Evolutionary conservation across 1,140 invertebrate genomes (phyloP).

Genomic region (Drosophila guanche): DNA sequence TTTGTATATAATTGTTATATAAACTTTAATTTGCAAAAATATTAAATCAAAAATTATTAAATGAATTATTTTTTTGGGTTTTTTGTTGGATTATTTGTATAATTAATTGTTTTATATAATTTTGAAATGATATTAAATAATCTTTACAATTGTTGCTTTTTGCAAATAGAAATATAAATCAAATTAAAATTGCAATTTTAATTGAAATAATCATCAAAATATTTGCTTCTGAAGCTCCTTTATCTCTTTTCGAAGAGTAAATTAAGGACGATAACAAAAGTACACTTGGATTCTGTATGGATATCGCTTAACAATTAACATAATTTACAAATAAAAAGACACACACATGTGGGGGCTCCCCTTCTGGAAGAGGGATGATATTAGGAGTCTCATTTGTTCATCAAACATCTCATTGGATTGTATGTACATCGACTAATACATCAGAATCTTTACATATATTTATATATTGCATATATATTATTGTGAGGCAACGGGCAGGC

Average conservation of each 20-base stretch:
- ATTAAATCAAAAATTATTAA: conserved; percentile 47
- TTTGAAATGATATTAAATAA: conserved; percentile 30
- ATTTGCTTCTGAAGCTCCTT: conserved; percentile 35
- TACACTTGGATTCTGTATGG: conserved; percentile 29
- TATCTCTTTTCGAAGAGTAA: conserved; percentile 21
- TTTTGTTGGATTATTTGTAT: conserved; percentile 28
- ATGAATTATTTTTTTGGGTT: conserved; percentile 10
- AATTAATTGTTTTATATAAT: conserved; percentile 24
- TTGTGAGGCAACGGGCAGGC: conserved; percentile 40
- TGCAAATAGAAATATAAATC: conserved; percentile 28
- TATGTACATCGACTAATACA: conserved; percentile 65
- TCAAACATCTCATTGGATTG: conserved; percentile 36
- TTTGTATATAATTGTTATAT: conserved; percentile 51
- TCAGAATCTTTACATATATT: conserved; percentile 41
- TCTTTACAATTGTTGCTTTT: conserved; percentile 26
- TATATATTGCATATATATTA: conserved; percentile 62
- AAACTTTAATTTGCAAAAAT: conserved; percentile 76
- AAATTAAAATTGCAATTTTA: background rate
- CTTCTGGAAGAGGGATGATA: conserved; percentile 3
- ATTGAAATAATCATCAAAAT: too few relatives aligned
- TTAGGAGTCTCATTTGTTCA: conserved; percentile 40
- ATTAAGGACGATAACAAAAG: conserved; percentile 25
- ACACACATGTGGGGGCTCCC: conserved; percentile 17
- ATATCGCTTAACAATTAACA: conserved; percentile 43
- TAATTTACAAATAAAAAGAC: conserved; percentile 43